Percentiles rank a stretch among this genome's conserved stretches.
Evolutionary conservation across 2,888 invertebrate genomes (phyloP).

Genomic region (Tetropium fuscum): DNA sequence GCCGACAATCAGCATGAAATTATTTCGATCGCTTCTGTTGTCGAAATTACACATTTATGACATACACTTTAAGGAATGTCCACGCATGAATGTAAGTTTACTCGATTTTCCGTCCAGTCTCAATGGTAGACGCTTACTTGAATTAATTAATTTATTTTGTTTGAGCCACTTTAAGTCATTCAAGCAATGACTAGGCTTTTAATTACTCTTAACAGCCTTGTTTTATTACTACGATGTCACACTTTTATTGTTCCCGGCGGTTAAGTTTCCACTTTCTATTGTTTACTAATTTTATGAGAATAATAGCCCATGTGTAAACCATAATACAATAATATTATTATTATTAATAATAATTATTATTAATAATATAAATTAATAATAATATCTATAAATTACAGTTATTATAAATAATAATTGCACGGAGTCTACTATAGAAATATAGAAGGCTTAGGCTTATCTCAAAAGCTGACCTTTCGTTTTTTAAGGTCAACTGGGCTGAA

Average conservation of each 20-base stretch:
- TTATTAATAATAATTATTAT: no score
- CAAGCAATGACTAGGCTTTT: constrained; percentile 38
- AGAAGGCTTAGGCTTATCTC: no score
- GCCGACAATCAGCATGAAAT: constrained; percentile 33
- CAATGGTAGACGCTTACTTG: constrained; percentile 28
- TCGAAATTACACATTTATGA: constrained; percentile 23
- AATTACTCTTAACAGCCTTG: constrained; percentile 41
- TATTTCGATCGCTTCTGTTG: constrained; percentile 16
- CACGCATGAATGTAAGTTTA: constrained; percentile 18
- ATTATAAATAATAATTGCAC: no score
- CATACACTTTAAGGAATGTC: constrained; percentile 29
- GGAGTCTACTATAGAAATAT: no score
- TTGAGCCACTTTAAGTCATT: constrained; percentile 43
- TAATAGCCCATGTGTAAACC: no score
- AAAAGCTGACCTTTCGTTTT: no score
- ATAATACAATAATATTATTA: no score
- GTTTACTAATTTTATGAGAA: no score
- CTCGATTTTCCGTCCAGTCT: constrained; percentile 18
- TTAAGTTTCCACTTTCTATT: no score
- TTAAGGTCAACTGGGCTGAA: no score
- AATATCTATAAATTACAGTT: no score
- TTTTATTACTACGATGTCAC: constrained; percentile 24
- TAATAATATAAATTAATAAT: no score
- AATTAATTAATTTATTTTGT: constrained; percentile 43
- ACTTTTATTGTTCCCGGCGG: constrained; percentile 26